A percentile compares a stretch with the other conserved stretches of the same genome.
Evolutionary conservation across 2,888 invertebrate species (phyloP).

Genomic region (Heliconius ismenius): DNA sequence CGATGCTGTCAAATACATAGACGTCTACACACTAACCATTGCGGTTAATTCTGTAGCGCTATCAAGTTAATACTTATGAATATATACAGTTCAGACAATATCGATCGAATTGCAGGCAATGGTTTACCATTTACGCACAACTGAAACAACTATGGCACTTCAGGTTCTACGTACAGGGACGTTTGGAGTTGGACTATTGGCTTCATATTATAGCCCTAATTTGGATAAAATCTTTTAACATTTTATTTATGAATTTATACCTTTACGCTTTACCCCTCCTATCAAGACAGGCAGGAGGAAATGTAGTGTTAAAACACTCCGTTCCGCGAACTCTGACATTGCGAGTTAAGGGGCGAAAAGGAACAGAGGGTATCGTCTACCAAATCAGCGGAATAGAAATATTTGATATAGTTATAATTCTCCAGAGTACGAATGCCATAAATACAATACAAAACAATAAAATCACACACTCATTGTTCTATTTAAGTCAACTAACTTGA

Average conservation of each 20-base stretch:
- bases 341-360: not conserved
- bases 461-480: slow-evolving; percentile 25
- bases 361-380: not conserved
- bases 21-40: not conserved
- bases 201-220: not conserved
- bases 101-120: slow-evolving; percentile 40
- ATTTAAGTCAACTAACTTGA: slow-evolving; percentile 39
- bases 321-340: no score
- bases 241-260: not conserved
- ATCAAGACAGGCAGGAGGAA: not conserved
- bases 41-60: slow-evolving; percentile 10
- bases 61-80: slow-evolving; percentile 12
- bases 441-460: not conserved
- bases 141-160: slow-evolving; percentile 29
- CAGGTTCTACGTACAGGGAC: not conserved
- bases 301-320: not conserved
- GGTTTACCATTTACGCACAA: slow-evolving; percentile 29
- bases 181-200: not conserved
- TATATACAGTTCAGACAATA: slow-evolving; percentile 29
- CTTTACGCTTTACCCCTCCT: no score
- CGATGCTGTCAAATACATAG: not conserved
- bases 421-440: not conserved
- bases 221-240: not conserved
- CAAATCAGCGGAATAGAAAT: not conserved
- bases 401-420: not conserved